These are phyloP conservation scores for Pristionchus entomophagus DNA, from an alignment of 2,888 invertebrate species.

Conservation along the genomic window DNA sequence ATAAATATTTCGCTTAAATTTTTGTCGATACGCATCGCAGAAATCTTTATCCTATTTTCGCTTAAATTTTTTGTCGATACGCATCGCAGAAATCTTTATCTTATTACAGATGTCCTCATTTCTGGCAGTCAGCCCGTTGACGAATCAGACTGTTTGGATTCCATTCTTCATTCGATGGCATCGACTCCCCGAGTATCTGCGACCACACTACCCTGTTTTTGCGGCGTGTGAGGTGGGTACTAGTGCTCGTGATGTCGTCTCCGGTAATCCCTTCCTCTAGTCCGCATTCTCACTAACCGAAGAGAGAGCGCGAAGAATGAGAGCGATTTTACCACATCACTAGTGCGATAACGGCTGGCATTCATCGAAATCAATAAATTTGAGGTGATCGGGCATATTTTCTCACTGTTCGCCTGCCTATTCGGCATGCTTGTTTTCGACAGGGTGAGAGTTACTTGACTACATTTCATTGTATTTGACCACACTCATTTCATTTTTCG, in stretches of 20 bases:
- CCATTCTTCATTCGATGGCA: constrained; percentile 29
- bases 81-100: too few relatives aligned
- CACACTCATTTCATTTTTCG: neutral
- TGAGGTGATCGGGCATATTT: neutral
- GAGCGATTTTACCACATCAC: too few relatives aligned
- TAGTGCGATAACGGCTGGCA: too few relatives aligned
- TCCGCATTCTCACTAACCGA: too few relatives aligned
- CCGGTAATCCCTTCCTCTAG: too few relatives aligned
- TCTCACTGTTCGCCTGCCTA: neutral
- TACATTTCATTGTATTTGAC: neutral
- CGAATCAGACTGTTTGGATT: neutral
- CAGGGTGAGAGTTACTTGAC: neutral
- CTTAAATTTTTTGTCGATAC: too few relatives aligned
- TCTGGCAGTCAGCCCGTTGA: neutral
- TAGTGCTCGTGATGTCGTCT: neutral
- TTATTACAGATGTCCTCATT: neutral
- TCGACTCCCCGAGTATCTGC: constrained; percentile 17
- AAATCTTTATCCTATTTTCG: too few relatives aligned
- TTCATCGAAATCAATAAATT: too few relatives aligned
- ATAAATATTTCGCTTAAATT: too few relatives aligned
- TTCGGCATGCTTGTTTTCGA: neutral
- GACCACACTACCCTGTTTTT: neutral
- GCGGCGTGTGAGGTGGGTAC: neutral
- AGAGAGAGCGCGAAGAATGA: too few relatives aligned
- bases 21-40: too few relatives aligned